Base-by-base conservation (phyloP, 1,140 invertebrate genomes). In the Lutraria rhynchaena region DNA sequence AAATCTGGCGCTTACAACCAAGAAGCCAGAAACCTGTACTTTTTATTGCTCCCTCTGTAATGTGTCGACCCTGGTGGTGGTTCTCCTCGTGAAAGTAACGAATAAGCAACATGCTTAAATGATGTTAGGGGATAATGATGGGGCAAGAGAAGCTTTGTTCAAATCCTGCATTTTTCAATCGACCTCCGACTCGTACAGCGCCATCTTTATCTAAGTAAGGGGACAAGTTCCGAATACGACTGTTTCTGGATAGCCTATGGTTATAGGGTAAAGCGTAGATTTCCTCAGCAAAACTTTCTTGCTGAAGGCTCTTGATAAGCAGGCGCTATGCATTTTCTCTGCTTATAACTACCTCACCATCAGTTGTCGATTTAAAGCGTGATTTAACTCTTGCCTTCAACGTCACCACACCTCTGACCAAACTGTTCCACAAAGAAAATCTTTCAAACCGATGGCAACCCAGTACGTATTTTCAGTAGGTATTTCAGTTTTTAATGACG, bases 11-110 rank as follows among this genome's bases (percentile, higher is more conserved):
- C n/a, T 75, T 78, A 11, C 24, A 80, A 24, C 74, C 60, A 13
- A 82, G 22, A 7, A 85, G 46, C 83, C 83, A 83, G 24, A 51
- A 83, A 5, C 81, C 57, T 37, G 69, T 69, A 7, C 19, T 24
- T 24, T 67, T 31, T 4, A 71, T 19, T 19, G 83, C 83, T 24
- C 61, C 53, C 27, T 77, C 70, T 24, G 76, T 83, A n/a, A 69
- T 24, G 15, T 63, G 44, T 3, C 65, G 4, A 1, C 78, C 78
- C 22, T 60, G 53, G 31, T 84, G 78, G 15, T 41, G 17, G 1
- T 61, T n/a, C 0, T 1, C 33, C 19, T 33, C 49, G 33, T 82
- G 73, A 27, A 33, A 63, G 37, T 63, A 35, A 2, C 9, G 15
- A 0, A 63, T 31, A 5, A 76, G 29, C 4, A 76, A 41, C 44